Conservation (phyloP, 2,113 vertebrate species). For the Sakesphorus luctuosus region DNA sequence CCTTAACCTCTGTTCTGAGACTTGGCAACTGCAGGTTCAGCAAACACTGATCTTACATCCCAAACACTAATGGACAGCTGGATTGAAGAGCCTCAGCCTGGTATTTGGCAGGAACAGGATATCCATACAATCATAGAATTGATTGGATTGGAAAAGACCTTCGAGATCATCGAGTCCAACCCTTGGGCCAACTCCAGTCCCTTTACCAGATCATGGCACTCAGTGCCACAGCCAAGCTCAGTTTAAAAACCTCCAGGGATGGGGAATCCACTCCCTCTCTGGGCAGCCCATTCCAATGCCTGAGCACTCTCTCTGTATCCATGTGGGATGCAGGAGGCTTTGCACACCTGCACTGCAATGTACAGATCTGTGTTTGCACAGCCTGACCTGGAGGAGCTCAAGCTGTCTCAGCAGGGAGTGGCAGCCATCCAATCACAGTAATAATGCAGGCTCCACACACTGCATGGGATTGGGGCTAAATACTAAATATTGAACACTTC, state of each 20-base stretch:
- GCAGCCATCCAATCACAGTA: background rate
- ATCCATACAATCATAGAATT: too few species aligned
- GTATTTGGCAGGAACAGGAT: background rate
- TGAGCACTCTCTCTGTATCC: too few species aligned
- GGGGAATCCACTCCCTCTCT: too few species aligned
- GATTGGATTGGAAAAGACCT: too few species aligned
- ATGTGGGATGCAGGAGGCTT: background rate
- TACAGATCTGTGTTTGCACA: background rate
- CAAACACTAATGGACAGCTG: background rate
- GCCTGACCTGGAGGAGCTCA: background rate
- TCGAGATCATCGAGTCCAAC: too few species aligned
- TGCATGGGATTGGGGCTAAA: background rate
- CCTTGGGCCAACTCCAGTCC: too few species aligned
- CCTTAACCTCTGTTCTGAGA: background rate
- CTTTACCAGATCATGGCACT: too few species aligned
- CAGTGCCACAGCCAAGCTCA: too few species aligned
- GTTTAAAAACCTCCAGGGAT: too few species aligned
- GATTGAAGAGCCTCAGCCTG: background rate
- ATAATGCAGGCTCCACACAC: background rate
- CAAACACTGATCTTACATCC: background rate
- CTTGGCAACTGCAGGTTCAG: background rate
- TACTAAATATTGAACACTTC: background rate
- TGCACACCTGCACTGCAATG: background rate
- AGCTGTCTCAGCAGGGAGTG: fast-evolving
- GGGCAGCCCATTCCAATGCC: too few species aligned